Evolutionary conservation across 2,797 vertebrate species (phyloP).

Genomic region (Sebastes elongatus): DNA sequence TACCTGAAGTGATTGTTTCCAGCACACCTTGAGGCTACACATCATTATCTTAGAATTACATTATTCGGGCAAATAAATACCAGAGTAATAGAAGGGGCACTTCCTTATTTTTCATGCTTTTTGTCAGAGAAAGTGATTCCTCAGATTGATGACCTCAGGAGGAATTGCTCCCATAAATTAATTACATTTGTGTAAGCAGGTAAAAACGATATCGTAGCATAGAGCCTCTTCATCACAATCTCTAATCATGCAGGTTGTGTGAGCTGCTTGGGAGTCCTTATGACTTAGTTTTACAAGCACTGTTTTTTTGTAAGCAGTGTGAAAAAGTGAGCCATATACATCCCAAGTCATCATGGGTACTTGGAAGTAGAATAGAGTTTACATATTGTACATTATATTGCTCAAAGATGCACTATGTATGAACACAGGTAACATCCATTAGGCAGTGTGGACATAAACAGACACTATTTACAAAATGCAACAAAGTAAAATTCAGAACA

Average conservation of each 20-base stretch:
- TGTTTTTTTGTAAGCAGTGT: background rate
- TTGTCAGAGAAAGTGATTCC: background rate
- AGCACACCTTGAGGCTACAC: no score
- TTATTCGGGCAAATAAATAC: background rate
- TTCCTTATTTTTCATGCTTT: background rate
- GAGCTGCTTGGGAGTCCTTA: background rate
- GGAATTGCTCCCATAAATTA: background rate
- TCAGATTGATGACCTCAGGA: background rate
- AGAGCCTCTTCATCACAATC: background rate
- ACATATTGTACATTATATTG: background rate
- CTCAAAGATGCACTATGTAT: background rate
- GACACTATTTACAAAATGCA: background rate
- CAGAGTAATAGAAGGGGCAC: background rate
- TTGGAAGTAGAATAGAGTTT: background rate
- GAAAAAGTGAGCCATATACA: background rate
- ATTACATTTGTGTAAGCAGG: background rate
- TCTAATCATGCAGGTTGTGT: background rate
- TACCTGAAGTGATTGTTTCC: no score
- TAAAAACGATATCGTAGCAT: background rate
- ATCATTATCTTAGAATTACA: no score
- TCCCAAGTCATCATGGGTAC: background rate
- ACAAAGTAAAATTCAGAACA: background rate
- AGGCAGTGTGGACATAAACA: background rate
- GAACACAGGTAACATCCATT: background rate
- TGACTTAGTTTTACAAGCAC: background rate